Percentiles rank a stretch among this genome's conserved stretches.
phyloP scores from a whole-genome alignment of 2,888 invertebrate genomes.

The Drosophila leonis region DNA sequence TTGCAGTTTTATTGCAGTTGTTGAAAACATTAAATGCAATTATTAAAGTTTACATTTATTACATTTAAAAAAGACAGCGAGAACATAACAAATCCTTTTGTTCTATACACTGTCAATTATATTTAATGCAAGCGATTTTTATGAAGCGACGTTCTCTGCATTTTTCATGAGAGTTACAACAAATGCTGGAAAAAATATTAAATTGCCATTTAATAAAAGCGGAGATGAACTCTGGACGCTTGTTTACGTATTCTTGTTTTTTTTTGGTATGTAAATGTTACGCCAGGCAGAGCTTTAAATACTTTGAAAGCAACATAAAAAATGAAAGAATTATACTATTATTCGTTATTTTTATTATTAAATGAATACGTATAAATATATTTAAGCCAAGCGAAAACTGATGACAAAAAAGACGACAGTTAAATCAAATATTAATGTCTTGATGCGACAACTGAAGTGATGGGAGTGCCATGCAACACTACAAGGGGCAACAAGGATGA shows the following conservation, averaged over 20 bases:
- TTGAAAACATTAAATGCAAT: conserved; percentile 2
- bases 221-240: conserved; percentile 25
- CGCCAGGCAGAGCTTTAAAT: conserved; percentile 39
- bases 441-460: conserved; percentile 58
- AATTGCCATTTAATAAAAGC: conserved; percentile 27
- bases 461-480: background rate
- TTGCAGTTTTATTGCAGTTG: conserved; percentile 5
- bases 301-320: conserved; percentile 28
- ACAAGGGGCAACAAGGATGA: conserved; percentile 1
- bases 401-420: conserved; percentile 38
- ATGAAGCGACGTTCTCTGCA: conserved; percentile 26
- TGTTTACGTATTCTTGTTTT: conserved; percentile 13
- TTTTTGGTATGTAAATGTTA: conserved; percentile 17
- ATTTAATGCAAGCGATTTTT: conserved; percentile 44
- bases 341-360: conserved; percentile 56
- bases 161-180: conserved; percentile 18
- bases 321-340: conserved; percentile 22
- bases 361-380: conserved; percentile 63
- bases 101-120: conserved; percentile 46
- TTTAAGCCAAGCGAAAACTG: conserved; percentile 46
- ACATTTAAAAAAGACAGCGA: background rate
- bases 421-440: conserved; percentile 73
- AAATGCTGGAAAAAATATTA: conserved; percentile 8
- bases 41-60: background rate
- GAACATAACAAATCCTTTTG: conserved; percentile 8